Percentiles rank a stretch among this genome's conserved stretches.
phyloP scores from a whole-genome alignment of 2,888 invertebrate genomes.

The Tanypteryx hageni region DNA sequence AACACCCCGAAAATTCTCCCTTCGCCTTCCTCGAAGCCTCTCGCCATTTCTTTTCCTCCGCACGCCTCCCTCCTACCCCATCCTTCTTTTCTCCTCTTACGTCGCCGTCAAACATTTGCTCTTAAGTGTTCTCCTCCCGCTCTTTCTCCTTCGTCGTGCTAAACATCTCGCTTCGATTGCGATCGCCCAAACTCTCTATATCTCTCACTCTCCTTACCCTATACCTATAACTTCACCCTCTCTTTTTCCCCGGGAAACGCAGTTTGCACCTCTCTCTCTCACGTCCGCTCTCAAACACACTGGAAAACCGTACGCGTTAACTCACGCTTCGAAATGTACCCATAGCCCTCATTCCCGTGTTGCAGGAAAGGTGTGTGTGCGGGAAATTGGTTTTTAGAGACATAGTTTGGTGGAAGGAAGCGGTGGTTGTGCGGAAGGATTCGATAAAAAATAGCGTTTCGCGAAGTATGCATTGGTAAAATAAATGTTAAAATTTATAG shows the following conservation, averaged over 20 bases:
- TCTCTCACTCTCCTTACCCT: background rate
- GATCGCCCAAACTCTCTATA: background rate
- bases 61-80: background rate
- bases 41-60: background rate
- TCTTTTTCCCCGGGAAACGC: background rate
- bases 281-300: too few relatives aligned
- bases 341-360: background rate
- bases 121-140: background rate
- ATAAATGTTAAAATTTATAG: background rate
- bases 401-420: too few relatives aligned
- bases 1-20: conserved; percentile 5
- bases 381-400: background rate
- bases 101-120: background rate
- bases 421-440: too few relatives aligned
- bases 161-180: background rate
- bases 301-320: background rate
- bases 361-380: background rate
- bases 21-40: background rate
- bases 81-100: background rate
- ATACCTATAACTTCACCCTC: background rate
- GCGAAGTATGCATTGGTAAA: background rate
- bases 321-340: background rate
- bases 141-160: background rate
- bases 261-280: background rate
- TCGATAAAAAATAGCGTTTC: background rate